Base-by-base conservation (phyloP, 2,113 vertebrate genomes). In the Dromiciops gliroides region DNA sequence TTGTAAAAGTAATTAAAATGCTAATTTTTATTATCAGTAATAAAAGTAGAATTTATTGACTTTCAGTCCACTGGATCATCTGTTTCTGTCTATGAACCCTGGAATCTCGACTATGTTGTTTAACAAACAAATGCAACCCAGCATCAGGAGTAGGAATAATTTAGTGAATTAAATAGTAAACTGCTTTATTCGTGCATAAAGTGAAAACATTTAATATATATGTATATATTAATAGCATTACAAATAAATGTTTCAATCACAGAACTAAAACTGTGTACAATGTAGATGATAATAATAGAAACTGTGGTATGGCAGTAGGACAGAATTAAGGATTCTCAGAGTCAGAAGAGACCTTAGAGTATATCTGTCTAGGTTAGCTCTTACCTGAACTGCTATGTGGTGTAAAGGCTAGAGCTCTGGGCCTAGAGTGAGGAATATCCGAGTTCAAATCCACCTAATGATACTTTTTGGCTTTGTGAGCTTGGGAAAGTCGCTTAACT, bases 1-100 rank as follows among this genome's bases (percentile, higher is more conserved):
- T 53, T 96, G 37, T 47, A 83, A 93, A 95, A 88, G 12, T 95
- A 95, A 97, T 95, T 93, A n/a, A 96, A 97, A 95, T 94, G 92
- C 50, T 94, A 50, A 95, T 96, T 94, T 96, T 94, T 94, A 93
- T 51, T 92, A 3, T 75, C n/a, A 12, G 16, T 91, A 92, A 95
- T 97, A 93, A 95, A 95, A 92, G n/a, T 67, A 53, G 92, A 96
- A 93, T 67, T 92, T 89, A 95, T 4, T 48, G 47, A 89, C 31
- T 51, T 97, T 94, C n/a, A 44, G 47, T 93, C 48, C 94, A 16
- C 93, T 53, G 5, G 50, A 44, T 88, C 90, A 91, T 97, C 52
- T 94, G 44, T 95, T 92, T 95, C 92, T 93, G 47, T 31, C 56
- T 31, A n/a, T 96, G 37, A 88, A 44, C 94, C 48, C 48, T 93